These are phyloP conservation scores for Coptodon rendalli DNA, from an alignment of 2,113 vertebrate genomes.

Conservation along the genomic window DNA sequence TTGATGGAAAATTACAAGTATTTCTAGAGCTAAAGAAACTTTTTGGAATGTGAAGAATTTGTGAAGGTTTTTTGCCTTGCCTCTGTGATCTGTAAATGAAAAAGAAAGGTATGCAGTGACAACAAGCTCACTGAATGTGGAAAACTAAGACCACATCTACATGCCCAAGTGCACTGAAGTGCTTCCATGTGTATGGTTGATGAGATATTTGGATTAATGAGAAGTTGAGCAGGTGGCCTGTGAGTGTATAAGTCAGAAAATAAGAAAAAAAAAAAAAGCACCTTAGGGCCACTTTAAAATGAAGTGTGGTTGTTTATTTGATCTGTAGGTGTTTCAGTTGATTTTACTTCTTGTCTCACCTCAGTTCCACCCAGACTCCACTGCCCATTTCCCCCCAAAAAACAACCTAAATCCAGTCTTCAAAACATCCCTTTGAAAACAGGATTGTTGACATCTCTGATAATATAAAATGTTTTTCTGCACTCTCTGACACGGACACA, in stretches of 20 bases:
- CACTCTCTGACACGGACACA: neutral
- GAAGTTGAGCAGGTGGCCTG: neutral
- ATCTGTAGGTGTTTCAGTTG: neutral
- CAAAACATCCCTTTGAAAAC: neutral
- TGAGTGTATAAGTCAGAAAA: neutral
- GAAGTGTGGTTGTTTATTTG: neutral
- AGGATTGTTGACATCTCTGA: neutral
- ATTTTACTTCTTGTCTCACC: neutral
- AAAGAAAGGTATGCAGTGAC: neutral
- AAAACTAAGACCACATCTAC: neutral
- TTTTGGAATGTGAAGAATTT: accelerated
- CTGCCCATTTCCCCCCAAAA: neutral
- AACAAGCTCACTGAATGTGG: neutral
- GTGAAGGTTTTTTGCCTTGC: neutral
- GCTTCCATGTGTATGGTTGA: neutral
- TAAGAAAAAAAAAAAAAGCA: accelerated
- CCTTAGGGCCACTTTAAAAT: neutral
- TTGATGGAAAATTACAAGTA: neutral
- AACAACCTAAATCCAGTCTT: neutral
- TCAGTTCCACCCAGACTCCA: neutral
- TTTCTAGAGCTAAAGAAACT: neutral
- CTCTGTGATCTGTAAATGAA: neutral
- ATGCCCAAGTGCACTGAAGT: neutral
- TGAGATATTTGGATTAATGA: neutral
- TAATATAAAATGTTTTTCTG: neutral